Conservation (phyloP, 2,113 vertebrate species). For the Tretioscincus oriximinensis region DNA sequence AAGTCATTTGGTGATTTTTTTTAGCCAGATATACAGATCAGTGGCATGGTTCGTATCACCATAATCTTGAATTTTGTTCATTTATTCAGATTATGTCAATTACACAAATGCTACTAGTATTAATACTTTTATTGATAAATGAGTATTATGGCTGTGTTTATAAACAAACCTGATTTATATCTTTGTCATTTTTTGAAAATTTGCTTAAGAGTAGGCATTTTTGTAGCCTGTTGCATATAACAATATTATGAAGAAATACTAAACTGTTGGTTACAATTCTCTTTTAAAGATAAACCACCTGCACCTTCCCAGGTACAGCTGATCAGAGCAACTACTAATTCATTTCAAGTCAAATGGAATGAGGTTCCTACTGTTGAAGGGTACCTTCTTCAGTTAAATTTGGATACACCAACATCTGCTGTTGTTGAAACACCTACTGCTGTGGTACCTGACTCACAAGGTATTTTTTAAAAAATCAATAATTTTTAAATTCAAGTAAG, state of each 20-base stretch:
- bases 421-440: slow-evolving; percentile 43
- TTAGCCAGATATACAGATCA: background rate
- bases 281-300: slow-evolving; percentile 82
- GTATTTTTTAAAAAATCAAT: background rate
- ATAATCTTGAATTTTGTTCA: background rate
- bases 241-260: background rate
- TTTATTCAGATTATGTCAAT: background rate
- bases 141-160: background rate
- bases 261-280: slow-evolving; percentile 27
- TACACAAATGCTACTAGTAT: background rate
- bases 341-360: slow-evolving; percentile 95
- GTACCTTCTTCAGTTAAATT: slow-evolving; percentile 90
- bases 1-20: background rate
- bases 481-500: background rate
- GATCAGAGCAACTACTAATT: slow-evolving; percentile 90
- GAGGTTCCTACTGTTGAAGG: slow-evolving; percentile 90
- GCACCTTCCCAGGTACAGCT: slow-evolving; percentile 87
- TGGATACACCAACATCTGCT: slow-evolving; percentile 62
- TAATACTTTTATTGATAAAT: slow-evolving; percentile 9
- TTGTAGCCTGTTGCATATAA: background rate
- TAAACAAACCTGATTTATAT: background rate
- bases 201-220: background rate
- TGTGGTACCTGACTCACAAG: slow-evolving; percentile 60
- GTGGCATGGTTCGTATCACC: background rate
- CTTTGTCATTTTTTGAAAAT: slow-evolving; percentile 1